A percentile compares a stretch with the other conserved stretches of the same genome.
Conservation (phyloP, 2,113 vertebrate genomes). For the Stigmatopora nigra region DNA sequence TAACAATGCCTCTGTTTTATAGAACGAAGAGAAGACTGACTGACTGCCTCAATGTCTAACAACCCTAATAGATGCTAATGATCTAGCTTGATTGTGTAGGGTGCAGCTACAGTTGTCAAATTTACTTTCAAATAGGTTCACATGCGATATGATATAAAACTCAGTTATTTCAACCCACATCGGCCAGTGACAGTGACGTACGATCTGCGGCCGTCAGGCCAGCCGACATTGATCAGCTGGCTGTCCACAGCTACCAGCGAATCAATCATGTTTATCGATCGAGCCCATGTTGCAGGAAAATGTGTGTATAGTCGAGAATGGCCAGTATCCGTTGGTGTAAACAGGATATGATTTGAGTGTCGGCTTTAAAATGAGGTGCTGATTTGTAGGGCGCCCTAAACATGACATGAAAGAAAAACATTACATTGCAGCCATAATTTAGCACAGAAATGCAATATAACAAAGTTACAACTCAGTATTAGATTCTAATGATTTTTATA, state of each 20-base stretch:
- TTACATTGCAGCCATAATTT: background rate
- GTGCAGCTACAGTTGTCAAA: background rate
- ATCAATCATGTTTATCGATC: conserved; percentile 63
- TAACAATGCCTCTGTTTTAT: too few relatives aligned
- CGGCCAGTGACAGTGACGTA: conserved; percentile 49
- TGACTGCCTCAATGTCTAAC: background rate
- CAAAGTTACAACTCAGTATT: too few relatives aligned
- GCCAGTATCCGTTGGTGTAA: conserved; percentile 26
- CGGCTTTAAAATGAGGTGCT: conserved; percentile 30
- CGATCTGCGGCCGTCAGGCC: conserved; percentile 37
- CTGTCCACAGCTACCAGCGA: conserved; percentile 41
- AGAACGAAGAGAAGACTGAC: too few relatives aligned
- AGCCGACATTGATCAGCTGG: conserved; percentile 55
- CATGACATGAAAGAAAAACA: background rate
- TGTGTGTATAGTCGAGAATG: conserved; percentile 18
- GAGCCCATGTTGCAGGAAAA: conserved; percentile 27
- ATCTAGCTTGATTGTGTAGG: background rate
- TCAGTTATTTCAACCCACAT: conserved; percentile 27
- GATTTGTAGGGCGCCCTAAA: conserved; percentile 29
- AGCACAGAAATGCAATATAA: background rate
- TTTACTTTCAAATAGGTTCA: background rate
- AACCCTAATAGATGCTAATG: background rate
- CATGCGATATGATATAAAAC: conserved; percentile 22
- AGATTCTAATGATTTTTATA: too few relatives aligned
- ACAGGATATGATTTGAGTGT: conserved; percentile 39